phyloP scores from a whole-genome alignment of 2,113 vertebrate genomes.

The Neogobius melanostomus region DNA sequence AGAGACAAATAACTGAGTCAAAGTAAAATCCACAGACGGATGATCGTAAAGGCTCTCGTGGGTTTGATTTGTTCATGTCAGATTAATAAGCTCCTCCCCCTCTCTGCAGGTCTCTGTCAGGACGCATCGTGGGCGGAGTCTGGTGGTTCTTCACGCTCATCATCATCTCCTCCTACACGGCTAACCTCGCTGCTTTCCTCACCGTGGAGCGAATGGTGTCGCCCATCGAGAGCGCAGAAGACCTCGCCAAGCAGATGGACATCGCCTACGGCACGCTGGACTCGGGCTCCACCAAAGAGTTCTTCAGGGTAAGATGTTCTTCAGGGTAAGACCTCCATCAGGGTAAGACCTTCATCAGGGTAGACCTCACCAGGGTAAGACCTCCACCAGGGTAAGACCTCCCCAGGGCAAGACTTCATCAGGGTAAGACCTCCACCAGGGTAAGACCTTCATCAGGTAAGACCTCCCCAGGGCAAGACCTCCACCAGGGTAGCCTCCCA shows the following conservation, averaged over 20 bases:
- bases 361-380: too few relatives aligned
- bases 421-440: too few relatives aligned
- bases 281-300: slow-evolving; percentile 98
- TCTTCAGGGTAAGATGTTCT: slow-evolving; percentile 91
- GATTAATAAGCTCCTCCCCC: background rate
- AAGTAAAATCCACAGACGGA: too few relatives aligned
- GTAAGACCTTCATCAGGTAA: too few relatives aligned
- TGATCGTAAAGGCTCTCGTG: too few relatives aligned
- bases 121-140: slow-evolving; percentile 96
- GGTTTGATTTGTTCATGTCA: background rate
- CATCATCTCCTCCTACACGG: slow-evolving; percentile 98
- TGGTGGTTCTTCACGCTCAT: slow-evolving; percentile 99
- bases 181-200: slow-evolving; percentile 97
- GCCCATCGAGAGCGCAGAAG: slow-evolving; percentile 97
- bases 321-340: too few relatives aligned
- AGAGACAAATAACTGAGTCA: too few relatives aligned
- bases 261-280: slow-evolving; percentile 98
- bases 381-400: too few relatives aligned
- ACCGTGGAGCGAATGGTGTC: slow-evolving; percentile 99
- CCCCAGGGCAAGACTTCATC: too few relatives aligned
- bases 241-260: slow-evolving; percentile 97
- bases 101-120: slow-evolving; percentile 86
- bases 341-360: too few relatives aligned
- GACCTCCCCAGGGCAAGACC: too few relatives aligned
- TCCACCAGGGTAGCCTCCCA: too few relatives aligned